Evolutionary conservation across 1,140 invertebrate species (phyloP), one percentile per base, ranked within the genome.

Genomic region (Glossosoma conforme): DNA sequence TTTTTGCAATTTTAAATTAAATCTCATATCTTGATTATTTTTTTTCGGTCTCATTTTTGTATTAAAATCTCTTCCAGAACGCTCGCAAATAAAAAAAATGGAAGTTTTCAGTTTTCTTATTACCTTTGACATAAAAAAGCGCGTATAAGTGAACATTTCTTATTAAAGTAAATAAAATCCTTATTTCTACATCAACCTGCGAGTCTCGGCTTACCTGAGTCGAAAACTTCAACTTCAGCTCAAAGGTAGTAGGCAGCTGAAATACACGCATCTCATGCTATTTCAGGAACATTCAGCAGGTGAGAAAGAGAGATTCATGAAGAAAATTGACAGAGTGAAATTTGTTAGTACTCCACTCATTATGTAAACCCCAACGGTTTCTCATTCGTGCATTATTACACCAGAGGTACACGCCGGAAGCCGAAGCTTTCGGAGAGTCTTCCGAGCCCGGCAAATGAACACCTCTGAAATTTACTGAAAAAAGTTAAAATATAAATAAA

Each of bases 321-420:
- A 49, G 37, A 49, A 47, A 40, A 46, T 49, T 49, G 46, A 40
- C 46, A 49, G 41, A 49, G 36, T 49, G 46, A 49, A 49, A 49
- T 49, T 33, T 24, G 37, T 49, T 32, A 49, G 46, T 41, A 49
- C 24, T 24, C 21, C 1, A 24, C 35, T 36, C 33, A 49, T 49
- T 49, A 49, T 38, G 46, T 49, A 37, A 17, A 49, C 35, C 37
- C 20, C 32, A 13, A 36, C 36, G 46, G 21, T 41, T 49, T 49
- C 41, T 17, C 37, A 49, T 49, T 40, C 46, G 37, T 41, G 28
- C 28, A 49, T 49, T 49, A 49, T 47, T 47, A 47, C 25, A 41
- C 33, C 37, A 41, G 41, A 37, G 24, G 24, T 32, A 41, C 46
- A 33, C 46, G 35, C 22, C 46, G 24, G n/a, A 32, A 21, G n/a